These are phyloP conservation scores for Oreotrochilus melanogaster DNA, from an alignment of 2,113 vertebrate genomes.

Conservation along the genomic window DNA sequence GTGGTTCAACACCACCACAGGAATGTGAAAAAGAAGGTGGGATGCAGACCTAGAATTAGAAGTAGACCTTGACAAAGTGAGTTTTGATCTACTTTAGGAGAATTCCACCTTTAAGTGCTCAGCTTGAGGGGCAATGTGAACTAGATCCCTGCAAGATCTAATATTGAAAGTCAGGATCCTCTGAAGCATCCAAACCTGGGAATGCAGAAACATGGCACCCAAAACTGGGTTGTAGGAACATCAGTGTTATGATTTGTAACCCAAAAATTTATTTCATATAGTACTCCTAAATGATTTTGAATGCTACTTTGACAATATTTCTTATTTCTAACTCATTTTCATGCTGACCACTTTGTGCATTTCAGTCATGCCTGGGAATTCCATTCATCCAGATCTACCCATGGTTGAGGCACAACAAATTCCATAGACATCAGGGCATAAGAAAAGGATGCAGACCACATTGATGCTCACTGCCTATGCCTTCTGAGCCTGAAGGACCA, in stretches of 20 bases:
- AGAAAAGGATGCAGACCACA: not conserved
- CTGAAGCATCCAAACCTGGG: not conserved
- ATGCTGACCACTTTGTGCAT: not conserved
- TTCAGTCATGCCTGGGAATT: not conserved
- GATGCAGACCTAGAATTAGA: not conserved
- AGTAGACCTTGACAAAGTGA: not conserved
- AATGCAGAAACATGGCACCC: not conserved
- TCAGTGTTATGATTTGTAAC: not conserved
- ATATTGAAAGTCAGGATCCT: not conserved
- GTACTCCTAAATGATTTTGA: not conserved
- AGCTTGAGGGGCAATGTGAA: not conserved
- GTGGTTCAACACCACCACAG: fast-evolving
- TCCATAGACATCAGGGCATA: not conserved
- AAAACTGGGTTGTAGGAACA: not conserved
- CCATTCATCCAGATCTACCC: not conserved
- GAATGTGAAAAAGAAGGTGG: not conserved
- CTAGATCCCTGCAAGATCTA: not conserved
- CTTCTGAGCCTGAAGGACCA: not conserved
- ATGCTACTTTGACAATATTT: not conserved
- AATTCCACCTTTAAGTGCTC: not conserved
- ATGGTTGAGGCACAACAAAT: not conserved
- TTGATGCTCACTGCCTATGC: not conserved
- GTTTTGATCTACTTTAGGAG: not conserved
- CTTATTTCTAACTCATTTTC: not conserved
- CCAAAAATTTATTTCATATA: not conserved